Conservation (phyloP, 1,140 invertebrate genomes). For the Scaptodrosophila lebanonensis region DNA sequence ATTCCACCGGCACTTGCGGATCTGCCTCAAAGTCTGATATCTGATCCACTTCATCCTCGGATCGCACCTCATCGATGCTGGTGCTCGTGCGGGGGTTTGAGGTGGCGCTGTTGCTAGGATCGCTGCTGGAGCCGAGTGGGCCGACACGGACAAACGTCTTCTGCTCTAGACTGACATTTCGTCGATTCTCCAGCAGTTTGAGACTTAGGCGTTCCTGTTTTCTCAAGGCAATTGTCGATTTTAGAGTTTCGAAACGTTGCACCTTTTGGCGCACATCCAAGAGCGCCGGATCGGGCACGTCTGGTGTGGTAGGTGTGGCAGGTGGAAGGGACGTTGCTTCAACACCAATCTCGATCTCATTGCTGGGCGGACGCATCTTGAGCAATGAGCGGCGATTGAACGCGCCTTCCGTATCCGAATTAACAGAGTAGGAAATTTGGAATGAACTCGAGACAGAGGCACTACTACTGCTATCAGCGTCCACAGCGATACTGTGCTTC, state of each 20-base stretch:
- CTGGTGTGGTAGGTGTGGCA: constrained; percentile 13
- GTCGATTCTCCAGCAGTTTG: constrained; percentile 54
- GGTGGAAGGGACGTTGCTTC: constrained; percentile 9
- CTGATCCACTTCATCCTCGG: constrained; percentile 70
- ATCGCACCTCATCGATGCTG: constrained; percentile 72
- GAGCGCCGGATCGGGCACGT: constrained; percentile 48
- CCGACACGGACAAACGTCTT: constrained; percentile 35
- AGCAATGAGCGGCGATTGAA: constrained; percentile 49
- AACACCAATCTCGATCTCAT: constrained; percentile 4
- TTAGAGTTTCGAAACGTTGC: constrained; percentile 57
- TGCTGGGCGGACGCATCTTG: constrained; percentile 45
- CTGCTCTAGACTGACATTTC: constrained; percentile 24
- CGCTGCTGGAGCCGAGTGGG: constrained; percentile 12
- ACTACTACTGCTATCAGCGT: constrained; percentile 33
- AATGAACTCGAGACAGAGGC: constrained; percentile 46
- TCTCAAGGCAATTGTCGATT: constrained; percentile 28
- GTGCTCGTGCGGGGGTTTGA: constrained; percentile 31
- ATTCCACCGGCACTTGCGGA: constrained; percentile 11
- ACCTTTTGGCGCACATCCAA: constrained; percentile 67
- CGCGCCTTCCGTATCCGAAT: constrained; percentile 61
- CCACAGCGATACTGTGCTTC: constrained; percentile 32
- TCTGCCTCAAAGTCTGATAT: constrained; percentile 63
- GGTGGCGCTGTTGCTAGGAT: constrained; percentile 20
- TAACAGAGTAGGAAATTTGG: constrained; percentile 56
- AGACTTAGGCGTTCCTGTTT: constrained; percentile 49